These are phyloP conservation scores for Copidosoma floridanum DNA, from an alignment of 1,140 invertebrate genomes.

Conservation along the genomic window DNA sequence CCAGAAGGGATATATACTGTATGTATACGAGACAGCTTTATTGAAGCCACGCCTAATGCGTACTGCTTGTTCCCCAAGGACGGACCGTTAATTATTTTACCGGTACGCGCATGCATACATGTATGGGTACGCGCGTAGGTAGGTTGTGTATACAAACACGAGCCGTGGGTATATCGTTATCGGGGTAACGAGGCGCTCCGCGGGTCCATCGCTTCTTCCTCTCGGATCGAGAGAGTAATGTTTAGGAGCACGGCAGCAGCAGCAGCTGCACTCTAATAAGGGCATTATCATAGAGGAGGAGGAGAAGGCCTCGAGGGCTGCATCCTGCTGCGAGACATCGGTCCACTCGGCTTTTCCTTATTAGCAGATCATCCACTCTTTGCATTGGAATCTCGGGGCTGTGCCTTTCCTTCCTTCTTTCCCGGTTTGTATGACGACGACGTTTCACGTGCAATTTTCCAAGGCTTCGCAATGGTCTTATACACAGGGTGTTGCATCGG, in stretches of 20 bases:
- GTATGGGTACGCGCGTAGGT: too few relatives aligned
- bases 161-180: too few relatives aligned
- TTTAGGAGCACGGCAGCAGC: too few relatives aligned
- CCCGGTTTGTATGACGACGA: background rate
- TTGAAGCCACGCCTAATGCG: background rate
- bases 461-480: too few relatives aligned
- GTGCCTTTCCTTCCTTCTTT: background rate
- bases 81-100: constrained; percentile 16
- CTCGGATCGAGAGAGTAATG: too few relatives aligned
- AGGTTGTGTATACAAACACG: too few relatives aligned
- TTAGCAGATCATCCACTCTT: background rate
- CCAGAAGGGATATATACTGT: too few relatives aligned
- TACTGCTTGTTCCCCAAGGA: too few relatives aligned
- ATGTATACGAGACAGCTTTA: constrained; percentile 3
- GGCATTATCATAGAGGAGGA: constrained; percentile 13
- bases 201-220: too few relatives aligned
- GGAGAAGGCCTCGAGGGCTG: background rate
- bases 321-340: background rate
- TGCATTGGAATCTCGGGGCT: background rate
- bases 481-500: too few relatives aligned
- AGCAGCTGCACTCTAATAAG: background rate
- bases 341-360: background rate
- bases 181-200: too few relatives aligned
- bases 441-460: too few relatives aligned
- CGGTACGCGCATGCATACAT: background rate